Percentiles rank a stretch among this genome's conserved stretches.
Conservation (phyloP, 2,113 vertebrate genomes). For the Sinosuthora webbiana region DNA sequence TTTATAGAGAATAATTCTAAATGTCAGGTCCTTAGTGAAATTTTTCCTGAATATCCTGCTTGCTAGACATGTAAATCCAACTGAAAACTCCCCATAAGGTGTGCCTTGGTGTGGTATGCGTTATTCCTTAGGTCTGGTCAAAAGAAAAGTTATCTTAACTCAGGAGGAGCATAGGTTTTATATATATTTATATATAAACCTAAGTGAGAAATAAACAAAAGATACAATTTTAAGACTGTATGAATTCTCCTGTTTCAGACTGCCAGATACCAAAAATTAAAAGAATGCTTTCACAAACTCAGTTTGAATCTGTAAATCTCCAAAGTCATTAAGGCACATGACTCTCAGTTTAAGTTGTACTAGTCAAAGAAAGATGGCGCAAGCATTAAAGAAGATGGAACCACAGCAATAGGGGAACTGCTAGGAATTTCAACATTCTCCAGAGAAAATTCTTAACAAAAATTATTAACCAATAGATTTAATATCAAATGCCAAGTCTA, state of each 20-base stretch:
- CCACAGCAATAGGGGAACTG: background rate
- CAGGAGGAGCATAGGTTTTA: background rate
- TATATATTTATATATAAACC: background rate
- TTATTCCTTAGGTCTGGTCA: background rate
- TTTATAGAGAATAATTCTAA: background rate
- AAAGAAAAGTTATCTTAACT: background rate
- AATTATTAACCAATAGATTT: background rate
- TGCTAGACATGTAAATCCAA: background rate
- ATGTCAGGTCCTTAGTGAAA: background rate
- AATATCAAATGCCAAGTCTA: background rate
- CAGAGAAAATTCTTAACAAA: background rate
- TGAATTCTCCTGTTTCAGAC: background rate
- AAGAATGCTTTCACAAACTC: background rate
- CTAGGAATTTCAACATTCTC: background rate
- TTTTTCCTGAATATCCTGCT: background rate
- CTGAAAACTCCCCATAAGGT: background rate
- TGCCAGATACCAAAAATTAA: background rate
- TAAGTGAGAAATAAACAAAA: background rate
- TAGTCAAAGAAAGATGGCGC: background rate
- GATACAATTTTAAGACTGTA: background rate
- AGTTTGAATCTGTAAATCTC: background rate
- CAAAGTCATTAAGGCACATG: background rate
- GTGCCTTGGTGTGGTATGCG: background rate
- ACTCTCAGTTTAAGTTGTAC: background rate
- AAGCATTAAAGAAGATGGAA: background rate